Percentiles rank a stretch among this genome's conserved stretches.
Evolutionary conservation across 1,140 invertebrate species (phyloP).

Genomic region (Drosophila asahinai): DNA sequence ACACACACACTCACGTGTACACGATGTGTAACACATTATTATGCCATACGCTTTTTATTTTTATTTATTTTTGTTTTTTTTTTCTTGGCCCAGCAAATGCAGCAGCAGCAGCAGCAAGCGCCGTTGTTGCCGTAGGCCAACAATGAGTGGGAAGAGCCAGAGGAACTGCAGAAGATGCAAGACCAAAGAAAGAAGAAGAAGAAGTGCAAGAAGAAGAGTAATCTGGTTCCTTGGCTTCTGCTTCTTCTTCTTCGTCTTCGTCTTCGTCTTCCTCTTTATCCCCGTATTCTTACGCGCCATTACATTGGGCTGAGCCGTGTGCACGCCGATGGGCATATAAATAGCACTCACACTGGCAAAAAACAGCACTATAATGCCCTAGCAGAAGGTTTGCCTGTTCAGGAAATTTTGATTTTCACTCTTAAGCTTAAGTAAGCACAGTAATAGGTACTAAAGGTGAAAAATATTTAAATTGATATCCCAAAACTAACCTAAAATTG

Average conservation of each 20-base stretch:
- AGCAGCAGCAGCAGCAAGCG: slow-evolving; percentile 13
- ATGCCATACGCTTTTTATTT: slow-evolving; percentile 69
- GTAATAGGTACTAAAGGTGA: too few species aligned
- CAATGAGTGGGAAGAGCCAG: slow-evolving; percentile 18
- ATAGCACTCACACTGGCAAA: slow-evolving; percentile 7
- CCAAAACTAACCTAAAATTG: background rate
- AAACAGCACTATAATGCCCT: too few species aligned
- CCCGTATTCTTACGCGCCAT: slow-evolving; percentile 30
- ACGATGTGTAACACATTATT: slow-evolving; percentile 49
- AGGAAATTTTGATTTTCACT: too few species aligned
- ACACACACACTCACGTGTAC: slow-evolving; percentile 14
- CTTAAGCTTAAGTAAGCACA: too few species aligned
- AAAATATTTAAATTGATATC: background rate
- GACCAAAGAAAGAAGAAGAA: slow-evolving; percentile 1
- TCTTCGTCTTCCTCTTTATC: background rate
- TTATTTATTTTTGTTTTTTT: background rate
- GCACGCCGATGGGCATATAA: slow-evolving; percentile 24
- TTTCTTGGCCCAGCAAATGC: slow-evolving; percentile 46
- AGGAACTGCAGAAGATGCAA: slow-evolving; percentile 18
- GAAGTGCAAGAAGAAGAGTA: background rate
- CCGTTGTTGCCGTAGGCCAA: slow-evolving; percentile 45
- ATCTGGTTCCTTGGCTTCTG: slow-evolving; percentile 5
- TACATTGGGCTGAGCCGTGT: slow-evolving; percentile 39
- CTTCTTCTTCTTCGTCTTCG: slow-evolving; percentile 1
- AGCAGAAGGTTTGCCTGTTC: background rate